A percentile compares a stretch with the other conserved stretches of the same genome.
phyloP scores from a whole-genome alignment of 1,140 invertebrate genomes.

The Prorops nasuta region DNA sequence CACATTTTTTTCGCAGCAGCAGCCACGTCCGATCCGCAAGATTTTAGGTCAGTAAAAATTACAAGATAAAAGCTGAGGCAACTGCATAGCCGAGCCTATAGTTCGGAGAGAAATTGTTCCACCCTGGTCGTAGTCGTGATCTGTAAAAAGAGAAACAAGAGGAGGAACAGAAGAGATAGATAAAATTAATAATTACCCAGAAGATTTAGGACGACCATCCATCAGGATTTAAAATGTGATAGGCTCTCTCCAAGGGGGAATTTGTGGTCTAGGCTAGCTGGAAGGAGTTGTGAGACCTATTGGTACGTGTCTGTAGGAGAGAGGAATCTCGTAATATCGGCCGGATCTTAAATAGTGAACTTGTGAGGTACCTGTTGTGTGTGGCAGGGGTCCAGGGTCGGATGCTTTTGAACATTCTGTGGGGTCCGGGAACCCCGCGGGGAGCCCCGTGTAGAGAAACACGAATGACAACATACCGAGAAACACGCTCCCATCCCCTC shows the following conservation, averaged over 20 bases:
- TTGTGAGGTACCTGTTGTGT: constrained; percentile 9
- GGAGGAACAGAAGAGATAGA: no score
- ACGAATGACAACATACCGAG: constrained; percentile 39
- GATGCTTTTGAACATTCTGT: constrained; percentile 37
- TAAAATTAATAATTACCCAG: not conserved
- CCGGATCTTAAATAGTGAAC: not conserved
- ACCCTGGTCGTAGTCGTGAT: no score
- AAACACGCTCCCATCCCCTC: constrained; percentile 26
- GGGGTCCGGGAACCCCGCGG: constrained; percentile 26
- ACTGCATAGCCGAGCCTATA: no score
- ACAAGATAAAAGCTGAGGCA: no score
- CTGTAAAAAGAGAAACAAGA: no score
- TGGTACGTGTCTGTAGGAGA: not conserved
- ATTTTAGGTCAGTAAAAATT: no score
- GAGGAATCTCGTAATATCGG: not conserved
- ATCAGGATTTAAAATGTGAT: not conserved
- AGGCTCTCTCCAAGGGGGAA: not conserved
- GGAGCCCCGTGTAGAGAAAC: constrained; percentile 32
- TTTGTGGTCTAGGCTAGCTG: not conserved
- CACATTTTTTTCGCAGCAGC: no score
- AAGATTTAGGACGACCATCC: not conserved
- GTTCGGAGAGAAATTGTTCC: no score
- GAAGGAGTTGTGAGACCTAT: no score
- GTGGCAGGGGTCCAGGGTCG: constrained; percentile 13
- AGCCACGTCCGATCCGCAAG: no score